Base-by-base conservation (phyloP, 2,797 vertebrate genomes). In the Molossus alvarezi region DNA sequence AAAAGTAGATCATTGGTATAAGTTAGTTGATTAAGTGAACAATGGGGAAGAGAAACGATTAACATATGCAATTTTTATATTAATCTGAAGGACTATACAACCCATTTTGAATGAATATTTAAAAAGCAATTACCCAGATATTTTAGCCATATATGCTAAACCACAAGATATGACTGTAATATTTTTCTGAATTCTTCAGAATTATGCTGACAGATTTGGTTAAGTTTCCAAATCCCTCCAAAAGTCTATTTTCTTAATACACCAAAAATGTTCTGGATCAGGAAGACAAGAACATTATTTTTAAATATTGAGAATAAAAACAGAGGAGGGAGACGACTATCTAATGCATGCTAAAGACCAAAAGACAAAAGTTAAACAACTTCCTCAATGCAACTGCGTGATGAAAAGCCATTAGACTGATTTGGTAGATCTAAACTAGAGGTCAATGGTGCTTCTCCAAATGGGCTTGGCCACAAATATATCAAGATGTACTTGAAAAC, bases 361-460 rank as follows among this genome's bases (percentile, higher is more conserved):
- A 94, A 87, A 82, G 48, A 57, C 48, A 71, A 80, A 25, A 58
- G 17, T 76, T 58, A 65, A 83, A 41, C 58, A 72, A 82, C 53
- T 73, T 93, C 53, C 62, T 85, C 51, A 57, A 25, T 11, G 8
- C 5, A 69, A 14, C 14, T 79, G n/a, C 94, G 15, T 27, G 72
- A 60, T 51, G 67, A 80, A 93, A 94, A 91, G 25, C 10, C 71
- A 87, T 83, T 86, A 45, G 29, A 58, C 51, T 62, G 65, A 80
- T 37, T 84, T 81, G 76, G 13, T 58, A 72, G 37, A 89, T 95
- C 14, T 81, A 83, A 94, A 83, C 82, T 77, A 77, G 75, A 92
- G 55, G 41, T 77, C 88, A 94, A 1, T 62, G 82, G 76, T 90
- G 7, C 79, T 87, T 95, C 86, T 88, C 21, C 37, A 89, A 94